Evolutionary conservation across 2,888 invertebrate species (phyloP), one percentile per base, ranked within the genome.

Genomic region (Byasa hedistus): DNA sequence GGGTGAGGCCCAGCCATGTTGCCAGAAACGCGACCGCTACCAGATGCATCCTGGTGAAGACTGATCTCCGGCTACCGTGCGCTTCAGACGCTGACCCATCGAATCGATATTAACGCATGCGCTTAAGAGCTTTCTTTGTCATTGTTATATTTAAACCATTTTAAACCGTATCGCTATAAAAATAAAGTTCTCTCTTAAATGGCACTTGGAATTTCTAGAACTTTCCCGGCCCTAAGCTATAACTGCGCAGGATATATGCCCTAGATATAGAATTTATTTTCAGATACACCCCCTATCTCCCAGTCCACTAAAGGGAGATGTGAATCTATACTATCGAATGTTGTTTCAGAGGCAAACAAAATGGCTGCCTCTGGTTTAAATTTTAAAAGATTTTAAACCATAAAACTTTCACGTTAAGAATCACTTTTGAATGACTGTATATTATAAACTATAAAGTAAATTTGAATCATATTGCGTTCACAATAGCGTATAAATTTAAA

Each of bases 41-140:
- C 23, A 61, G 36, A 27, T 68, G 69, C 73, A 73, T 73, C 23
- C 17, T 64, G 60, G 1, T 57, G 59, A 23, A 17, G 36, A 61
- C 60, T 64, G 57, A 17, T 23, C n/a, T 8, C 7, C 55, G 4
- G 19, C 51, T 44, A 48, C 48, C 24, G 58, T 0, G 22, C 32
- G 36, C 55, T 48, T 56, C 17, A 21, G n/a, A 55, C n/a, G 32
- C 44, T 23, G 15, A 54, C 27, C 24, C 67, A 72, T 75, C 62
- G 74, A 73, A 70, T 71, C 48, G 15, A 3, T 21, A 48, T 10
- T 23, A n/a, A 69, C 73, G 72, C 75, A 72, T 71, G 75, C 74
- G 75, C 64, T 8, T 15, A 23, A n/a, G 15, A 24, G 36, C 39
- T 48, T 65, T 7, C 57, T 61, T 64, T 52, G 68, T 61, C 57